A percentile compares a stretch with the other conserved stretches of the same genome.
Evolutionary conservation across 2,113 vertebrate species (phyloP).

Genomic region (Mustelus asterias): DNA sequence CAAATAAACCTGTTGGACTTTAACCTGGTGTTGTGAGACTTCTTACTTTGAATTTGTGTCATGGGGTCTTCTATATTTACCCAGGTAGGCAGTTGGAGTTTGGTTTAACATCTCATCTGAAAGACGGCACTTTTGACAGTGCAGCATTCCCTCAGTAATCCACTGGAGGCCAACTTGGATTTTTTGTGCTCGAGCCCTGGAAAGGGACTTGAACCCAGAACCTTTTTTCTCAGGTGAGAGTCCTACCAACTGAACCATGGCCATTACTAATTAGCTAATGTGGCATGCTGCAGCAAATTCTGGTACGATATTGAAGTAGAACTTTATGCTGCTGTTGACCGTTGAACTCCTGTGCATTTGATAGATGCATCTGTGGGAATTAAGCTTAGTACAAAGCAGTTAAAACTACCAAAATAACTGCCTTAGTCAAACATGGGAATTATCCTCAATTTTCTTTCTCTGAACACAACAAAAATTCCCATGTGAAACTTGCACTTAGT

Average conservation of each 20-base stretch:
- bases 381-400: not conserved
- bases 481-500: not conserved
- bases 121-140: not conserved
- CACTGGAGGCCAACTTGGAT: not conserved
- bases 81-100: not conserved
- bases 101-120: not conserved
- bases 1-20: too few species aligned
- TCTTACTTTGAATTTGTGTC: not conserved
- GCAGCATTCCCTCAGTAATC: not conserved
- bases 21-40: too few species aligned
- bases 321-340: not conserved
- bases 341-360: not conserved
- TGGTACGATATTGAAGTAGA: not conserved
- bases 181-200: not conserved
- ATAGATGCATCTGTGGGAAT: not conserved
- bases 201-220: not conserved
- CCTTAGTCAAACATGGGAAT: conserved; percentile 18
- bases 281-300: not conserved
- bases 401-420: conserved; percentile 23
- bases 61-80: not conserved
- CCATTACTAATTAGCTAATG: not conserved
- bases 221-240: not conserved
- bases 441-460: not conserved
- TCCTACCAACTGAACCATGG: not conserved
- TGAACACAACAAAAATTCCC: not conserved